Evolutionary conservation across 2,888 invertebrate species (phyloP), one percentile per base, ranked within the genome.

Genomic region (Crepidodera aurea): DNA sequence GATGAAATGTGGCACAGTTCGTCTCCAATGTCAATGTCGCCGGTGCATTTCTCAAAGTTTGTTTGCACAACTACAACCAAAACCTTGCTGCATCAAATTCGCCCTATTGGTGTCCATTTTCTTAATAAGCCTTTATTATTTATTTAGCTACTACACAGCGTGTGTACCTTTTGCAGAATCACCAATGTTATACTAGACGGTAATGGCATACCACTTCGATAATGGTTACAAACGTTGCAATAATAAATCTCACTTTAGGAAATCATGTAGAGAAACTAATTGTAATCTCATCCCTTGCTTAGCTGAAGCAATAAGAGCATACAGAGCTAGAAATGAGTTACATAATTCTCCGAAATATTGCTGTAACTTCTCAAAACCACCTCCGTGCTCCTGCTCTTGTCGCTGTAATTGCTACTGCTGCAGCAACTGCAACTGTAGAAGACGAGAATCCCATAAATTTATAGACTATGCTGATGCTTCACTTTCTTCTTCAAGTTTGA

Each of bases 11-110:
- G 61, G 51, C 22, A 59, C 29, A 34, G 34, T 51, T 27, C 55
- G 59, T 15, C 34, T 63, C 12, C 54, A 50, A 40, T 63, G 63
- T 51, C 54, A 63, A 25, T 63, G 63, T 32, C 50, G 63, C 37
- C 48, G 53, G 7, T 63, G 63, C 39, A 19, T 25, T 16, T 12
- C 50, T 27, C 63, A 39, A 25, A 59, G 37, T 25, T 22, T 37
- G 0, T 19, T 51, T 5, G 15, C 59, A n/a, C 55, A 59, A 46
- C 19, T 59, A 12, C 19, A 55, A 27, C 63, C 63, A 12, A 63
- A 59, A 2, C 1, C 55, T 8, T 63, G 63, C 19, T 63, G 63
- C 6, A 2, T 63, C 6, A 63, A 48, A 58, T 63, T 63, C 29
- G 29, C 55, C 3, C 16, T 57, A 5, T 16, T 57, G 7, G 50